Base-by-base conservation (phyloP, 2,888 invertebrate species). In the Cistogaster globosa region DNA sequence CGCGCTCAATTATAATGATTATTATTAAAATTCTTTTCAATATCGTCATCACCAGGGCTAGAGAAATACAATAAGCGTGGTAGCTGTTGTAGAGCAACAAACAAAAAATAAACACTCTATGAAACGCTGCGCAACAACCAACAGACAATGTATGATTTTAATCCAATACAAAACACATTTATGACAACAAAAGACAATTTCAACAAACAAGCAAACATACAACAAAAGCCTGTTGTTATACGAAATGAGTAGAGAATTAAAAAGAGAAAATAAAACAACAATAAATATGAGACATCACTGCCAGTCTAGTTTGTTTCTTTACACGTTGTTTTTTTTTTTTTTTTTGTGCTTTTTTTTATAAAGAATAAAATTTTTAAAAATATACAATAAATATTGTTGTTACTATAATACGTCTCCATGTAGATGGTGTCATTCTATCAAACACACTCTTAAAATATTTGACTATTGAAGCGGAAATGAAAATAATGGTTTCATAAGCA, bases 1-100 rank as follows among this genome's bases (percentile, higher is more conserved):
- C 90, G 90, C 88, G 89, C 87, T 88, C 90, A 90, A 90, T 90
- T 90, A 90, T 85, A 85, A 85, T 82, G 82, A 85, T 90, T 90
- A 88, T 88, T 88, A 90, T 89, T 89, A 87, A 89, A 88, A 88
- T 89, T 90, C 87, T 77, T 86, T 81, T 81, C 88, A 88, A 85
- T 88, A 88, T 84, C 86, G 78, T 58, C 65, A 42, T 63, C 63
- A 53, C 5, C n/a, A 68, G 45, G 26, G 26, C 60, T 42, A 60
- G 14, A 53, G 51, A 51, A 42, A 38, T 48, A 32, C 36, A 72
- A 32, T 11, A 67, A 6, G n/a, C 57, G n/a, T 32, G 42, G 38
- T 55, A 67, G 42, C 55, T 57, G 14, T 20, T 26, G 63, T 65
- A 45, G 20, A 18, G 11, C 14, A 62, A 22, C 12, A 26, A 63